A percentile compares a stretch with the other conserved stretches of the same genome.
phyloP scores from a whole-genome alignment of 2,113 vertebrate genomes.

The Gambusia holbrooki region DNA sequence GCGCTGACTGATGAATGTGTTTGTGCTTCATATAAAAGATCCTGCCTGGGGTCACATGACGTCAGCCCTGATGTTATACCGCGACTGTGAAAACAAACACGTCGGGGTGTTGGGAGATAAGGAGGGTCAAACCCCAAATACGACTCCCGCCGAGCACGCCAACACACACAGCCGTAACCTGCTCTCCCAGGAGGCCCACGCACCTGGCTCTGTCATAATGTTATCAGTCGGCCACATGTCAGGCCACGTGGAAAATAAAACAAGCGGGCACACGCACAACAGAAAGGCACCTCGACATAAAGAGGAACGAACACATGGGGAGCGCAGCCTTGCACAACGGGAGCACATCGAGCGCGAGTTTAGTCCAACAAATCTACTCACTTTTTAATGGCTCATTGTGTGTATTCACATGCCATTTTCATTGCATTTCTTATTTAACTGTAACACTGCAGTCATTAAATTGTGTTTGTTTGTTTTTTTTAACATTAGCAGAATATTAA shows the following conservation, averaged over 20 bases:
- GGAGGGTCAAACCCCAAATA: constrained; percentile 57
- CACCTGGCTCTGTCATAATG: constrained; percentile 72
- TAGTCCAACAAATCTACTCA: constrained; percentile 26
- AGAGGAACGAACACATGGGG: constrained; percentile 26
- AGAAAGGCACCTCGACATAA: constrained; percentile 14
- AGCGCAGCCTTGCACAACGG: constrained; percentile 41
- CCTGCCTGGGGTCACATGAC: constrained; percentile 56
- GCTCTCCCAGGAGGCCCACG: constrained; percentile 68
- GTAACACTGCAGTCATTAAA: no score
- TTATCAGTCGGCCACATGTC: constrained; percentile 74
- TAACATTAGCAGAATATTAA: no score
- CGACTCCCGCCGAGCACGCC: background rate
- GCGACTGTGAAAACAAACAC: constrained; percentile 75
- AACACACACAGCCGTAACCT: constrained; percentile 45
- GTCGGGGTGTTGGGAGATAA: constrained; percentile 64
- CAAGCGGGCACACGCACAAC: constrained; percentile 38
- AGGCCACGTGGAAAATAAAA: constrained; percentile 69
- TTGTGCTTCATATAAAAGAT: constrained; percentile 48
- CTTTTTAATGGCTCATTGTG: constrained; percentile 25
- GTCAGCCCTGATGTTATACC: constrained; percentile 45
- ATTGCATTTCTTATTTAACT: no score
- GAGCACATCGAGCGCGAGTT: constrained; percentile 39
- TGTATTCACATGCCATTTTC: no score
- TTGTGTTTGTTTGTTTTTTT: no score
- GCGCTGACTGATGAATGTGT: constrained; percentile 13